Evolutionary conservation across 2,113 vertebrate species (phyloP), one percentile per base, ranked within the genome.

Genomic region (Corythoichthys haematopterus): DNA sequence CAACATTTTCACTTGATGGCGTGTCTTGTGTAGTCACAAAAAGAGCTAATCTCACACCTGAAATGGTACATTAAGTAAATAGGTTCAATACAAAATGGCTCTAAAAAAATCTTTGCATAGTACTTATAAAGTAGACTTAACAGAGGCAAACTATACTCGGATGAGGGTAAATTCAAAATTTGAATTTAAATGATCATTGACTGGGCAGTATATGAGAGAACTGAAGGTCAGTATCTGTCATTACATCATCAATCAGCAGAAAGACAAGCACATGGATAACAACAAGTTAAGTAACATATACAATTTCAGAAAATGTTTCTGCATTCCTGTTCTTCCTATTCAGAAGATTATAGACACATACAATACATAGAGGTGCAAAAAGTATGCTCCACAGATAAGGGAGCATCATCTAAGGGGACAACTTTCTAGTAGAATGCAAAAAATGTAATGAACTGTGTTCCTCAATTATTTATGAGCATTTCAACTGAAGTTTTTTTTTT

Each of bases 31-130:
- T 8, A 43, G 40, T 43, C 40, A 43, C 40, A 43, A 43, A 43
- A 43, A 43, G 40, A 43, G 9, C 40, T 43, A 43, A 5, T 43
- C 40, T 43, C 53, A 14, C 4, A 60, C 10, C 40, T 28, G 7
- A 20, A 61, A 5, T 28, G 61, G n/a, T 43, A 53, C 2, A 2
- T 58, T 59, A 43, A 5, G 7, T 0, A 35, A 56, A 36, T 15
- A 0, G 14, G 53, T 66, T 71, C 81, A 83, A 68, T 83, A 86
- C 75, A 75, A 6, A 4, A 84, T 81, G 80, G 84, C 78, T 74
- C 78, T 78, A 81, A 81, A 72, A 84, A 84, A 52, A 50, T 48
- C 75, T 70, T 74, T 50, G 14, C 53, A 45, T 15, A 55, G 16
- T 66, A 28, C 16, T 28, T 28, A 28, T 28, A 28, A 28, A 46